Evolutionary conservation across 1,140 invertebrate species (phyloP).

Genomic region (Danaus plexippus): DNA sequence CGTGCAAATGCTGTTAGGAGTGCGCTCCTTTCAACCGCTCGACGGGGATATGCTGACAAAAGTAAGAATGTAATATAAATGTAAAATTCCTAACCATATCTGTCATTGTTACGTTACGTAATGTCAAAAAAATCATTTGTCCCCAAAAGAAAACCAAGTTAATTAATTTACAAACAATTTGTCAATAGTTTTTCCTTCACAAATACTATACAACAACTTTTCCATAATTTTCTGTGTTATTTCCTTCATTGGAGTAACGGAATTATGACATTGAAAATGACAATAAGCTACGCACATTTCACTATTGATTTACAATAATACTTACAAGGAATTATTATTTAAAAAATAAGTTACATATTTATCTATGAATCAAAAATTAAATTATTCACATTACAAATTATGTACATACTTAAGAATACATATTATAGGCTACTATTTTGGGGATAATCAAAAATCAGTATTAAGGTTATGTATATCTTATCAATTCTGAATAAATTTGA

Average conservation of each 20-base stretch:
- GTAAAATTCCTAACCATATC: constrained; percentile 26
- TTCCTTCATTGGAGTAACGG: too few relatives aligned
- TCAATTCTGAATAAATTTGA: constrained; percentile 8
- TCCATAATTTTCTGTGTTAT: not conserved
- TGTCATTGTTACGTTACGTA: constrained; percentile 70
- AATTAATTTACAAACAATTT: constrained; percentile 6
- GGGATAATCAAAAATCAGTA: not conserved
- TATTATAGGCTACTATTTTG: too few relatives aligned
- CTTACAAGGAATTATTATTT: too few relatives aligned
- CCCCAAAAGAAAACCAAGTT: not conserved
- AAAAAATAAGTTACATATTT: too few relatives aligned
- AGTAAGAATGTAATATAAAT: constrained; percentile 48
- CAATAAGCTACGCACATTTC: constrained; percentile 14
- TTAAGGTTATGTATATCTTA: constrained; percentile 28
- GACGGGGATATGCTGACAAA: constrained; percentile 65
- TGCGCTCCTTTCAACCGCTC: constrained; percentile 49
- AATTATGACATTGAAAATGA: constrained; percentile 6
- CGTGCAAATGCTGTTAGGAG: constrained; percentile 60
- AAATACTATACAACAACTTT: too few relatives aligned
- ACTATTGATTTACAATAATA: constrained; percentile 5
- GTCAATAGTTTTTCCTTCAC: not conserved
- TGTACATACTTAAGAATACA: too few relatives aligned
- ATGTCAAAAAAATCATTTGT: constrained; percentile 49
- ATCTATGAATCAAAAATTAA: too few relatives aligned
- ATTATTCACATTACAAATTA: too few relatives aligned